Conservation (phyloP, 2,888 invertebrate species). For the Agrotis ipsilon region DNA sequence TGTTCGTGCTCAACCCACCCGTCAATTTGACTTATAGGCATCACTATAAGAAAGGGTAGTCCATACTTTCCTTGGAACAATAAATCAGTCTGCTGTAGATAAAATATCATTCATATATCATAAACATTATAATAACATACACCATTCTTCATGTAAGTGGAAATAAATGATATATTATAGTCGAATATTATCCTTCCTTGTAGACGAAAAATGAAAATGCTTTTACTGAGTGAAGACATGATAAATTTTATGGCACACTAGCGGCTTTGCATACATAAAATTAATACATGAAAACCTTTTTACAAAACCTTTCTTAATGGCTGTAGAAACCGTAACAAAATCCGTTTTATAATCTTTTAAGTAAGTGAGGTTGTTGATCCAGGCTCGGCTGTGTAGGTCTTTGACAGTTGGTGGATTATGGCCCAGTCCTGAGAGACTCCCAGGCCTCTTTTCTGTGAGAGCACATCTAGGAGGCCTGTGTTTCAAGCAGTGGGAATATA, state of each 20-base stretch:
- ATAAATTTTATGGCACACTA: slow-evolving; percentile 53
- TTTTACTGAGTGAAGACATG: slow-evolving; percentile 54
- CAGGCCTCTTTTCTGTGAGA: too few species aligned
- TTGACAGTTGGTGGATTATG: too few species aligned
- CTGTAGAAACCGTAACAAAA: slow-evolving; percentile 9
- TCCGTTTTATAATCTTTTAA: slow-evolving; percentile 8
- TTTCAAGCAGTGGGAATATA: too few species aligned
- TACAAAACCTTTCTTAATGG: slow-evolving; percentile 16
- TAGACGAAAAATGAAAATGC: slow-evolving; percentile 54
- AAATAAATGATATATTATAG: slow-evolving; percentile 51
- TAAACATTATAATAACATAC: slow-evolving; percentile 16
- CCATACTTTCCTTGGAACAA: slow-evolving; percentile 5
- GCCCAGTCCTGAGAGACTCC: too few species aligned
- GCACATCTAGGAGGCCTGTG: too few species aligned
- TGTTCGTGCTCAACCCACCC: too few species aligned
- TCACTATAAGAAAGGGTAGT: background rate
- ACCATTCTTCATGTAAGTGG: slow-evolving; percentile 36
- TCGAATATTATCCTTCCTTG: slow-evolving; percentile 38
- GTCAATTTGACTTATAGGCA: background rate
- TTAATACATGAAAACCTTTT: slow-evolving; percentile 46
- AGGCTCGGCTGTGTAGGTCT: background rate
- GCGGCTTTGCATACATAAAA: slow-evolving; percentile 46
- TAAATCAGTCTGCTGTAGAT: slow-evolving; percentile 9
- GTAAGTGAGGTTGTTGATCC: background rate
- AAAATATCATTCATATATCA: slow-evolving; percentile 20